A percentile compares a stretch with the other conserved stretches of the same genome.
These are phyloP conservation scores for Arrhopalites spinosus DNA, from an alignment of 2,888 invertebrate genomes.

Conservation along the genomic window DNA sequence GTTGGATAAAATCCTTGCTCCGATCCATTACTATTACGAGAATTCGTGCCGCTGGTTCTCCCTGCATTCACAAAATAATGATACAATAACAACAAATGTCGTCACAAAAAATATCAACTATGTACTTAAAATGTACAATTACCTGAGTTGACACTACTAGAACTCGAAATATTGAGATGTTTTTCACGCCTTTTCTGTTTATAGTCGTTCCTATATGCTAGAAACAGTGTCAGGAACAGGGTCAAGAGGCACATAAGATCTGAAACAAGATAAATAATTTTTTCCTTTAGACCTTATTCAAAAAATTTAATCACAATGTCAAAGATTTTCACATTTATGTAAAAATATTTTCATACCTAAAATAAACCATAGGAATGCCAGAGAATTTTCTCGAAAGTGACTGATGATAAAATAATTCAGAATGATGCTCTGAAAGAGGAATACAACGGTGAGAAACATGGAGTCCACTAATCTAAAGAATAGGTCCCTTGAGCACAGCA, in stretches of 20 bases:
- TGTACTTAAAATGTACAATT: no score
- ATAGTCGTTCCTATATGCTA: slow-evolving; percentile 40
- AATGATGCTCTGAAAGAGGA: slow-evolving; percentile 50
- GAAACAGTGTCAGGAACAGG: slow-evolving; percentile 49
- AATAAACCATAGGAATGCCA: slow-evolving; percentile 49
- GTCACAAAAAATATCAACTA: no score
- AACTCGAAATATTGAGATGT: slow-evolving; percentile 30
- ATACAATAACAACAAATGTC: no score
- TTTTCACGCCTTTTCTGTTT: slow-evolving; percentile 38
- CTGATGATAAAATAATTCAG: slow-evolving; percentile 50
- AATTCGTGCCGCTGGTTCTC: slow-evolving; percentile 34
- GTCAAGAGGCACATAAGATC: slow-evolving; percentile 49
- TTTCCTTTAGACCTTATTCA: no score
- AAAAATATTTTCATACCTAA: no score
- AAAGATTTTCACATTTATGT: no score
- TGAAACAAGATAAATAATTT: slow-evolving; percentile 45
- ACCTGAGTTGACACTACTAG: slow-evolving; percentile 32
- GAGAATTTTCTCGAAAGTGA: slow-evolving; percentile 38
- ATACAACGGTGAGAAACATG: slow-evolving; percentile 41
- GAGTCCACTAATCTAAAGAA: slow-evolving; percentile 45
- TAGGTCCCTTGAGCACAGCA: slow-evolving; percentile 44
- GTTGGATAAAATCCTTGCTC: slow-evolving; percentile 33
- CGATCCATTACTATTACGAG: slow-evolving; percentile 37
- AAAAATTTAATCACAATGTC: no score
- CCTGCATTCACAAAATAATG: no score